Evolutionary conservation across 2,113 vertebrate species (phyloP).

Genomic region (Pelodiscus sinensis): DNA sequence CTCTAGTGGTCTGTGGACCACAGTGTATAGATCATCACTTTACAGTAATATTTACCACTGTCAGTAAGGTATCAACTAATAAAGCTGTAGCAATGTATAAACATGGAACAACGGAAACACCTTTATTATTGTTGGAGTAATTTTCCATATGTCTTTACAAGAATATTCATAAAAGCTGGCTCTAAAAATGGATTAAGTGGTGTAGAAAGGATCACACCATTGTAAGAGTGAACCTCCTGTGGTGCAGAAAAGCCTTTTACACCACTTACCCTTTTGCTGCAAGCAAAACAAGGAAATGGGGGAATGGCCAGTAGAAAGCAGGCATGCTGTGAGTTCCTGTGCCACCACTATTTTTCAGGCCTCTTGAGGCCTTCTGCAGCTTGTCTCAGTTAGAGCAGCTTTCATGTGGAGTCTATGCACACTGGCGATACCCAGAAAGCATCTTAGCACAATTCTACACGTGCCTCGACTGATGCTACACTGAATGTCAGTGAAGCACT

Average conservation of each 20-base stretch:
- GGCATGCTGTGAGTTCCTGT: neutral
- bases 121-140: conserved; percentile 28
- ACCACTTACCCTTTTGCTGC: neutral
- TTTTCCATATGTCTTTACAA: conserved; percentile 57
- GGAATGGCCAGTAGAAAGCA: neutral
- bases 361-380: neutral
- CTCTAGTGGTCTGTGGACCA: neutral
- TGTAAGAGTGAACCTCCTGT: neutral
- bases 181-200: neutral
- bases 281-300: conserved; percentile 18
- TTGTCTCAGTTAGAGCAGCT: neutral
- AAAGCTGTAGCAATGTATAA: neutral
- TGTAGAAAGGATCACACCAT: neutral
- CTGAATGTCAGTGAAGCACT: conserved; percentile 15
- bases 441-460: conserved; percentile 19
- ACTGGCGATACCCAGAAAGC: neutral
- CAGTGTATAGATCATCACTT: neutral
- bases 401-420: neutral
- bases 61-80: neutral
- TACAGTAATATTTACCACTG: neutral
- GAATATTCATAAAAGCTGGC: neutral
- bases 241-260: neutral
- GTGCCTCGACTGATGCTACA: neutral
- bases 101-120: neutral
- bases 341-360: neutral